phyloP scores from a whole-genome alignment of 2,888 invertebrate species.

The Phytoseiulus persimilis region DNA sequence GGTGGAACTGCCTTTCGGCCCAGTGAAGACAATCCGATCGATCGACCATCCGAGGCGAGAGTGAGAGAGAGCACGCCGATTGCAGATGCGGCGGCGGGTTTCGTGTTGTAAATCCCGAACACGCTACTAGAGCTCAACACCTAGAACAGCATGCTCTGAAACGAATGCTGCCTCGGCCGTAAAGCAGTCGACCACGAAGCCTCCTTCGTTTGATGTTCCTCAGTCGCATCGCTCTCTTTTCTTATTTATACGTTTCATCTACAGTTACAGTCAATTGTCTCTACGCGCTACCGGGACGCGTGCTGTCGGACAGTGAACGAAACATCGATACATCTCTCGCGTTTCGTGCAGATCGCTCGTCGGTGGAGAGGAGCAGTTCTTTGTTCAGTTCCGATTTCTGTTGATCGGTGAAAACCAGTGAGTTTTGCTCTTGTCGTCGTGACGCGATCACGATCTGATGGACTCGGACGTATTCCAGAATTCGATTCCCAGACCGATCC shows the following conservation, averaged over 20 bases:
- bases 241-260: slow-evolving; percentile 5
- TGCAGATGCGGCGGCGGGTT: neutral
- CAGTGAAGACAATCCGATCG: neutral
- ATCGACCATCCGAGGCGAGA: neutral
- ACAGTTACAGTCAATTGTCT: neutral
- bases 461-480: no score
- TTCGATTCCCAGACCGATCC: no score
- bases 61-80: neutral
- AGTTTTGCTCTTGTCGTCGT: no score
- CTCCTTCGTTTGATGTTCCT: neutral
- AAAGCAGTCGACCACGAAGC: neutral
- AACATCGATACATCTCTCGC: neutral
- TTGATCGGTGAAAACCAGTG: no score
- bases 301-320: neutral
- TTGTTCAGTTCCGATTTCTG: no score
- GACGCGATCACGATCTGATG: no score
- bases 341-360: neutral
- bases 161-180: neutral
- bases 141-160: neutral
- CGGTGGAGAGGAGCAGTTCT: no score
- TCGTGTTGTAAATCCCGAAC: neutral
- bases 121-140: neutral
- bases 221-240: neutral
- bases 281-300: neutral
- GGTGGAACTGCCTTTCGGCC: neutral